Evolutionary conservation across 1,140 invertebrate species (phyloP).

Genomic region (Glomeris maerens): DNA sequence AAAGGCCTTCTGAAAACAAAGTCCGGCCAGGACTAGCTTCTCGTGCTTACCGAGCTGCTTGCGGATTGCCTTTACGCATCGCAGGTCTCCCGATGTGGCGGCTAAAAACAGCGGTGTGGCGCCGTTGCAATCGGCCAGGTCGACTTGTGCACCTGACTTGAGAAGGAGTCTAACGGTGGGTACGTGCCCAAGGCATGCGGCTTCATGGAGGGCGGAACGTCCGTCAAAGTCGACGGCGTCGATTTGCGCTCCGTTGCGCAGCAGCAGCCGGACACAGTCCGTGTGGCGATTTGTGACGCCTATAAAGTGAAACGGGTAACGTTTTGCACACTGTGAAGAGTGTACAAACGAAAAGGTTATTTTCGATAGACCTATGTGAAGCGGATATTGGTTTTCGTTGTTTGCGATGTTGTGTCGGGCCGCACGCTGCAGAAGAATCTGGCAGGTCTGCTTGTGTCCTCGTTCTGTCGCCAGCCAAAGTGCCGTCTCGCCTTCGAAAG

Average conservation of each 20-base stretch:
- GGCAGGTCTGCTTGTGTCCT: conserved; percentile 22
- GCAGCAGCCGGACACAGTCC: conserved; percentile 11
- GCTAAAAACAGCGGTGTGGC: background rate
- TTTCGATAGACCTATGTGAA: conserved; percentile 15
- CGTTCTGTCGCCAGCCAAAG: conserved; percentile 26
- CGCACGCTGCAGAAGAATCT: conserved; percentile 22
- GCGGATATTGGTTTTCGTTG: conserved; percentile 17
- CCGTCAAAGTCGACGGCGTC: conserved; percentile 23
- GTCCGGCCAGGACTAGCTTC: background rate
- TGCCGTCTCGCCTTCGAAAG: conserved; percentile 29
- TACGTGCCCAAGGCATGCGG: conserved; percentile 12
- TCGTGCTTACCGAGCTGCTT: background rate
- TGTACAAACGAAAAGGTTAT: too few relatives aligned
- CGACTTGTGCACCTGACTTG: background rate
- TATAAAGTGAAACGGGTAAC: too few relatives aligned
- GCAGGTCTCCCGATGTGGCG: background rate
- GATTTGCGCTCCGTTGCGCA: conserved; percentile 19
- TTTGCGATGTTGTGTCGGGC: conserved; percentile 22
- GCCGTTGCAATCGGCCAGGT: background rate
- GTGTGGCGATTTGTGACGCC: background rate
- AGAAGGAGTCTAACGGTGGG: background rate
- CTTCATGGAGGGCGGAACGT: conserved; percentile 25
- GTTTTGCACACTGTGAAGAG: too few relatives aligned
- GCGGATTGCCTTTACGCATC: background rate
- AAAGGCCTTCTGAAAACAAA: background rate